Evolutionary conservation across 2,113 vertebrate species (phyloP).

Genomic region (Peromyscus maniculatus): DNA sequence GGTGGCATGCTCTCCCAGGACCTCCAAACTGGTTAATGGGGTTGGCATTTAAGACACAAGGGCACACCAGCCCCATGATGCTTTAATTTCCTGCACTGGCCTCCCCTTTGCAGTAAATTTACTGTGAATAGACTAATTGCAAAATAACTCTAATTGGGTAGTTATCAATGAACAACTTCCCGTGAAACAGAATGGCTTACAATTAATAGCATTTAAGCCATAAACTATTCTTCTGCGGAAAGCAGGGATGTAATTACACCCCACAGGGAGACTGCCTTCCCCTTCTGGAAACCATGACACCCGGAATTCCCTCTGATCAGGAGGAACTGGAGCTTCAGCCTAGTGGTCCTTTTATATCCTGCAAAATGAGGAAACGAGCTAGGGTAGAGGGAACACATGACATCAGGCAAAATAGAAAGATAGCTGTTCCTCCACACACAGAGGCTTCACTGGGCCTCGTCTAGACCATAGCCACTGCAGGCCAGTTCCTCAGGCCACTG

Average conservation of each 20-base stretch:
- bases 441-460: neutral
- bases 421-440: too few relatives aligned
- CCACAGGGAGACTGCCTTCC: conserved; percentile 80
- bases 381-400: neutral
- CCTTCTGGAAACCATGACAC: conserved; percentile 79
- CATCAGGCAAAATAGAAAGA: neutral
- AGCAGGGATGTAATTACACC: conserved; percentile 86
- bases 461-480: neutral
- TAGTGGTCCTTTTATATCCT: conserved; percentile 58
- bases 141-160: conserved; percentile 91
- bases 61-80: conserved; percentile 68
- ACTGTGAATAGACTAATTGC: conserved; percentile 91
- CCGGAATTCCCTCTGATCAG: conserved; percentile 73
- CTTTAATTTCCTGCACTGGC: conserved; percentile 85
- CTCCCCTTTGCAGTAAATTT: conserved; percentile 88
- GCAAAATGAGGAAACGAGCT: neutral
- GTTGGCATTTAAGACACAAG: conserved; percentile 76
- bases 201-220: conserved; percentile 89
- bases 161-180: conserved; percentile 90
- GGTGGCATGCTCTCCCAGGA: conserved; percentile 62
- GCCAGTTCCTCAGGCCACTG: neutral
- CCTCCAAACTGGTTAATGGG: conserved; percentile 68
- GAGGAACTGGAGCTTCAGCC: conserved; percentile 61
- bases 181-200: conserved; percentile 88
- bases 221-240: conserved; percentile 85